phyloP scores from a whole-genome alignment of 1,140 invertebrate genomes.

The Asbolus verrucosus region DNA sequence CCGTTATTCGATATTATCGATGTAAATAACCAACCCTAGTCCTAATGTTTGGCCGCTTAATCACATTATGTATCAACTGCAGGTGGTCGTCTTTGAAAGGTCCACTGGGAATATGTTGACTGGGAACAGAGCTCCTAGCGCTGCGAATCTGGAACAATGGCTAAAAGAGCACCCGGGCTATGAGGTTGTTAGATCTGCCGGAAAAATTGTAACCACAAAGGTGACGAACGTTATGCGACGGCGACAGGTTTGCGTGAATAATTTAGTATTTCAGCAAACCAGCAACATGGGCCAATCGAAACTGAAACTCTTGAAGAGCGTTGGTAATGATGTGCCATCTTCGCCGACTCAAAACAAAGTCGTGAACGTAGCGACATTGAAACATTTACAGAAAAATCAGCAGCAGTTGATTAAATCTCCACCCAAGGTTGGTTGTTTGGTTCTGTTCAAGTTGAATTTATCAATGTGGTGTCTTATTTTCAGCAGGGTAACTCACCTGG shows the following conservation, averaged over 20 bases:
- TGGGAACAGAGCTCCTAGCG: conserved; percentile 82
- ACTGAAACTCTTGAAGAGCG: conserved; percentile 62
- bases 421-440: not conserved
- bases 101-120: conserved; percentile 81
- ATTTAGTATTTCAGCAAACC: conserved; percentile 22
- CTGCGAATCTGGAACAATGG: conserved; percentile 83
- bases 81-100: conserved; percentile 80
- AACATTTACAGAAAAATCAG: conserved; percentile 58
- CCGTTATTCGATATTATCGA: too few relatives aligned
- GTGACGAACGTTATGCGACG: conserved; percentile 42
- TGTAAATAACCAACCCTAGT: too few relatives aligned
- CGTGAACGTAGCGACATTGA: conserved; percentile 60
- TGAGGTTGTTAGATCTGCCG: conserved; percentile 80
- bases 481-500: conserved; percentile 15
- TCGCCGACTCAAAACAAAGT: conserved; percentile 60
- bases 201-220: conserved; percentile 59
- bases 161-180: conserved; percentile 87
- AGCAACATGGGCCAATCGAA: conserved; percentile 59
- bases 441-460: not conserved
- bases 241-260: too few relatives aligned
- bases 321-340: conserved; percentile 58
- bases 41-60: too few relatives aligned
- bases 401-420: conserved; percentile 42
- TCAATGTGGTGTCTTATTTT: not conserved
- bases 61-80: conserved; percentile 21